phyloP scores from a whole-genome alignment of 2,113 vertebrate species.

The Paradisaea rubra region DNA sequence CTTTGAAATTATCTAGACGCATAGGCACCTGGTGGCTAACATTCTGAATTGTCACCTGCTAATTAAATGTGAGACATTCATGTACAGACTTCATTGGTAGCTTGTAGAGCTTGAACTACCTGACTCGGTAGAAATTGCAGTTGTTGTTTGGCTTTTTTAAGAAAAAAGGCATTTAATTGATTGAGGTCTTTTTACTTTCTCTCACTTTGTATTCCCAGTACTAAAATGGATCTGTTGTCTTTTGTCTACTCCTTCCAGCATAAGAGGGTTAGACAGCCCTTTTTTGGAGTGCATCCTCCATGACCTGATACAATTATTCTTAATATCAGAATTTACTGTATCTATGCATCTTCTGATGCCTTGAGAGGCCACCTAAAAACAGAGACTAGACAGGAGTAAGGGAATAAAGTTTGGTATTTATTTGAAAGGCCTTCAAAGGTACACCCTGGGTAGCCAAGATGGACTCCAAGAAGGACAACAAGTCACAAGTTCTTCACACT shows the following conservation, averaged over 20 bases:
- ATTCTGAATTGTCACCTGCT: background rate
- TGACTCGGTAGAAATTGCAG: background rate
- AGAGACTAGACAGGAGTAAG: no score
- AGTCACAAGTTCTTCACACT: no score
- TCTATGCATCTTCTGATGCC: background rate
- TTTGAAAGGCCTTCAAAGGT: no score
- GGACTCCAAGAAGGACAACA: no score
- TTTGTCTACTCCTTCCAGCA: background rate
- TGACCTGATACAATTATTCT: background rate
- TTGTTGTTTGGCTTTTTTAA: background rate
- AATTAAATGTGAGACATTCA: background rate
- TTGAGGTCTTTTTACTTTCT: background rate
- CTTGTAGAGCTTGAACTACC: background rate
- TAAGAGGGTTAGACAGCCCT: background rate
- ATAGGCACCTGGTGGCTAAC: background rate
- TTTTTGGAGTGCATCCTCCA: background rate
- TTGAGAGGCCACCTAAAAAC: no score
- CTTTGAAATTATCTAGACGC: background rate
- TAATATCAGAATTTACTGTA: background rate
- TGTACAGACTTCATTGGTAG: background rate
- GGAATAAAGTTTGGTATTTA: no score
- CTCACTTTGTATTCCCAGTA: background rate
- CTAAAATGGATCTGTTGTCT: rapidly evolving
- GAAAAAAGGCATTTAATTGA: background rate
- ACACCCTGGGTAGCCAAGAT: no score